These are phyloP conservation scores for Motacilla alba DNA, from an alignment of 2,113 vertebrate genomes.

Conservation along the genomic window DNA sequence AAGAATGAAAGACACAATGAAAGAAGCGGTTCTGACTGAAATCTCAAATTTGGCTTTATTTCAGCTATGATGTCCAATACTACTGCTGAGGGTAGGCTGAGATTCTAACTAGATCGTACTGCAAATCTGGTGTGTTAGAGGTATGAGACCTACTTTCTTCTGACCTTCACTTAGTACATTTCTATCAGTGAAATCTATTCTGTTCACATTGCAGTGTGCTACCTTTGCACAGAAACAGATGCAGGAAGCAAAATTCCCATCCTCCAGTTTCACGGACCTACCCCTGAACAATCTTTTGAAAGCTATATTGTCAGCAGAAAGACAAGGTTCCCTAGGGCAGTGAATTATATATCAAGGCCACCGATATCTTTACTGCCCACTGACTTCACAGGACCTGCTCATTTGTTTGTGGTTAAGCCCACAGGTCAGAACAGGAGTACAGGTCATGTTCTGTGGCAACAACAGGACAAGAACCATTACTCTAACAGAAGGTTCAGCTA, in stretches of 20 bases:
- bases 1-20: not conserved
- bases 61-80: not conserved
- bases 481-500: not conserved
- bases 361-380: not conserved
- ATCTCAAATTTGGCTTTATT: not conserved
- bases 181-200: not conserved
- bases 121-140: not conserved
- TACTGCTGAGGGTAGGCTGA: not conserved
- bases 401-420: not conserved
- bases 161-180: not conserved
- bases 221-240: not conserved
- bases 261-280: not conserved
- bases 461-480: not conserved
- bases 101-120: not conserved
- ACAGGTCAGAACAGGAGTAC: not conserved
- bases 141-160: not conserved
- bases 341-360: not conserved
- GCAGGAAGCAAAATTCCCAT: not conserved
- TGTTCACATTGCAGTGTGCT: not conserved
- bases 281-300: not conserved
- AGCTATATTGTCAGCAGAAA: not conserved
- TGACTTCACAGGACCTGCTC: not conserved
- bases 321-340: not conserved
- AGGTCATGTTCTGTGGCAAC: not conserved
- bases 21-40: not conserved